Percentiles rank a stretch among this genome's conserved stretches.
These are phyloP conservation scores for Albula glossodonta DNA, from an alignment of 2,113 vertebrate species.

Conservation along the genomic window DNA sequence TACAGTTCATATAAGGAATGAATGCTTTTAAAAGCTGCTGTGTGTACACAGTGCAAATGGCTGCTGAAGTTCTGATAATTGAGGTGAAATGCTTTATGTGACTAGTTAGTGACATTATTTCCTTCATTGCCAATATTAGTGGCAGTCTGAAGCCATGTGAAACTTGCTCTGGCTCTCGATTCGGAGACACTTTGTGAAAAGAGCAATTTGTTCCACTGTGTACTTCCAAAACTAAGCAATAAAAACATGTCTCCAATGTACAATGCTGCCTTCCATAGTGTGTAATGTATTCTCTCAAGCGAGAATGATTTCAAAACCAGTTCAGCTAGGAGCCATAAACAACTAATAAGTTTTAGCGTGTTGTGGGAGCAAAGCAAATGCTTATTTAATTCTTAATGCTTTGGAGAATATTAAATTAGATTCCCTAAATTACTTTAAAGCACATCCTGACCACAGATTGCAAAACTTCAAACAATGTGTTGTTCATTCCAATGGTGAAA, in stretches of 20 bases:
- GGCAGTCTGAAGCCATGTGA: not conserved
- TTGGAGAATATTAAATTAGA: conserved; percentile 8
- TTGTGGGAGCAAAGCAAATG: conserved; percentile 10
- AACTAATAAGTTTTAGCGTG: not conserved
- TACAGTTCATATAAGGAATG: not conserved
- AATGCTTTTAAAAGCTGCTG: not conserved
- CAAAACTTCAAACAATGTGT: not conserved
- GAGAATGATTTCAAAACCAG: not conserved
- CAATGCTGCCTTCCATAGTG: not conserved
- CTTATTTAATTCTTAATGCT: conserved; percentile 14
- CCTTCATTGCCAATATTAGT: not conserved
- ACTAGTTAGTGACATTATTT: not conserved
- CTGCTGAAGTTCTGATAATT: not conserved
- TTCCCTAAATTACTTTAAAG: conserved; percentile 10
- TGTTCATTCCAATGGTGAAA: conserved; percentile 5
- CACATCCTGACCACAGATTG: not conserved
- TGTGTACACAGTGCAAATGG: not conserved
- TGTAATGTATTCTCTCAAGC: conserved; percentile 3
- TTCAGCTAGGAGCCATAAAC: conserved; percentile 5
- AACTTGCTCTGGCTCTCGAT: not conserved
- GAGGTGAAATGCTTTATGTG: not conserved
- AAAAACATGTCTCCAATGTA: conserved; percentile 12
- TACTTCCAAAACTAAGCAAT: conserved; percentile 11
- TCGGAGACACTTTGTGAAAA: not conserved
- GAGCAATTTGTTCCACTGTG: conserved; percentile 10